These are phyloP conservation scores for Hipparchia sbordonii DNA, from an alignment of 2,888 invertebrate species.

Conservation along the genomic window DNA sequence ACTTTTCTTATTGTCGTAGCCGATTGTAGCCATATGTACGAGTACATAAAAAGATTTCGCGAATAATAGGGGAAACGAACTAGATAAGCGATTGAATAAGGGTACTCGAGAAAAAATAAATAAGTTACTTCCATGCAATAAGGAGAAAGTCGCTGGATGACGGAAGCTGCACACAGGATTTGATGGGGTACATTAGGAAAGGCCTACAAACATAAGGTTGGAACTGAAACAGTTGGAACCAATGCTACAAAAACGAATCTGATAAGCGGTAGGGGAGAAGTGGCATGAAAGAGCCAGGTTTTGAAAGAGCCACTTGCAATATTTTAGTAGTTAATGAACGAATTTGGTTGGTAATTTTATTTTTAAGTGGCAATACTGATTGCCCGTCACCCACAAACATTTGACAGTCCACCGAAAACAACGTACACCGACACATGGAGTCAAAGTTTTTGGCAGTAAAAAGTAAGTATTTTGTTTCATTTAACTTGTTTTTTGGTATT, in stretches of 20 bases:
- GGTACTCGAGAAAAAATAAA: background rate
- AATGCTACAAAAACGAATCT: background rate
- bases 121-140: background rate
- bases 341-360: no score
- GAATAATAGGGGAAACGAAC: conserved; percentile 39
- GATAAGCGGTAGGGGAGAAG: background rate
- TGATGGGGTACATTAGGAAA: background rate
- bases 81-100: conserved; percentile 16
- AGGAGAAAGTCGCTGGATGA: background rate
- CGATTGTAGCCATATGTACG: conserved; percentile 71
- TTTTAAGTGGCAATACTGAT: no score
- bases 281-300: no score
- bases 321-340: no score
- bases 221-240: background rate
- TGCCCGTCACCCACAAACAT: no score
- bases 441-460: no score
- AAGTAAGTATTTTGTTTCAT: no score
- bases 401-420: no score
- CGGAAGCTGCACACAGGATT: background rate
- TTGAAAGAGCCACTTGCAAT: no score
- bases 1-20: conserved; percentile 78
- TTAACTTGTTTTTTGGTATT: no score
- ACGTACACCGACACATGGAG: no score
- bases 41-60: conserved; percentile 57
- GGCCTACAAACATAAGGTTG: background rate